These are phyloP conservation scores for Limosa lapponica DNA, from an alignment of 2,797 vertebrate species.

Conservation along the genomic window DNA sequence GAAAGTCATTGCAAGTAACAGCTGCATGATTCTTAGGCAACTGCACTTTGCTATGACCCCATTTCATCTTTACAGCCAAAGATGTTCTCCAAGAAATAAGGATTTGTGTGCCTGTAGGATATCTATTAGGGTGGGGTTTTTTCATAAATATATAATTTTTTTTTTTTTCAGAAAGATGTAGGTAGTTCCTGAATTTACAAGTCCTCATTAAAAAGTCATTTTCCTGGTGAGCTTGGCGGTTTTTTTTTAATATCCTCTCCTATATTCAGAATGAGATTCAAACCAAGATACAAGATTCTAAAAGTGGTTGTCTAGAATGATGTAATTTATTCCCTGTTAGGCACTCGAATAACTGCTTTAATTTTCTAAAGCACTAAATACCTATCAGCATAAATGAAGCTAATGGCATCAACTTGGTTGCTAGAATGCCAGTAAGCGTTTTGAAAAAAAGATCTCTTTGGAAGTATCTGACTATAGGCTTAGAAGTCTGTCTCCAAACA, in stretches of 20 bases:
- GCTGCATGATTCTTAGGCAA: not conserved
- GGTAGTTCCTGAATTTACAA: not conserved
- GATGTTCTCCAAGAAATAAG: not conserved
- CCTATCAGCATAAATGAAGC: not conserved
- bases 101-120: not conserved
- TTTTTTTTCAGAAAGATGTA: not conserved
- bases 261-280: not conserved
- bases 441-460: not conserved
- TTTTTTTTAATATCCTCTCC: not conserved
- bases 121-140: accelerated
- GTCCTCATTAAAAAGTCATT: not conserved
- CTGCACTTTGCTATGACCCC: not conserved
- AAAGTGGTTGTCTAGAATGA: not conserved
- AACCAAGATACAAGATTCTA: not conserved
- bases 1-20: not conserved
- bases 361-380: slow-evolving; percentile 20
- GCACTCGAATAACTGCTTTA: not conserved
- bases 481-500: not conserved
- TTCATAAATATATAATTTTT: not conserved
- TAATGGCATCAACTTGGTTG: not conserved
- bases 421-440: not conserved
- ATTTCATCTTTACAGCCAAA: not conserved
- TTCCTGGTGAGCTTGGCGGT: not conserved
- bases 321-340: not conserved
- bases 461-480: not conserved